phyloP scores from a whole-genome alignment of 2,113 vertebrate species.

The Bos indicus region DNA sequence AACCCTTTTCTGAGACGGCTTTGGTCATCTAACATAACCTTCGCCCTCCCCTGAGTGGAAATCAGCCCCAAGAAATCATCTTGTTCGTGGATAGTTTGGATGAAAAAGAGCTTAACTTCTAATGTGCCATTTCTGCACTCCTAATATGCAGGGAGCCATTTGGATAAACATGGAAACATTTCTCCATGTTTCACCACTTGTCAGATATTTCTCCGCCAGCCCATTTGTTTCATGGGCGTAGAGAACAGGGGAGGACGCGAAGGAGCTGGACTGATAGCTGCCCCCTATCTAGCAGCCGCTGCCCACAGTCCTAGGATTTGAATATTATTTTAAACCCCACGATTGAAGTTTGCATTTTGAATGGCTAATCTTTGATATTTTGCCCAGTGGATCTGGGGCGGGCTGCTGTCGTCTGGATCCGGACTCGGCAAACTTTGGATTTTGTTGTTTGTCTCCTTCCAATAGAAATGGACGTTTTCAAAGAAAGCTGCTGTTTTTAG shows the following conservation, averaged over 20 bases:
- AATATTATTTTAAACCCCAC: slow-evolving; percentile 71
- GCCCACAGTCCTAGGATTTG: slow-evolving; percentile 71
- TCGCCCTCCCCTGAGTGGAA: slow-evolving; percentile 9
- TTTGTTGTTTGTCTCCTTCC: slow-evolving; percentile 75
- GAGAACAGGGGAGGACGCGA: slow-evolving; percentile 67
- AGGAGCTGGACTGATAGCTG: slow-evolving; percentile 67
- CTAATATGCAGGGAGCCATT: slow-evolving; percentile 25
- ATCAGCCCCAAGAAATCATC: slow-evolving; percentile 24
- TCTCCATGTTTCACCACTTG: slow-evolving; percentile 40
- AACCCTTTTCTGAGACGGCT: slow-evolving; percentile 47
- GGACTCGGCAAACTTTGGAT: slow-evolving; percentile 79
- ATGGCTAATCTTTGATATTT: slow-evolving; percentile 79
- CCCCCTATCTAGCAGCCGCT: slow-evolving; percentile 70
- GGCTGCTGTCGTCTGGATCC: slow-evolving; percentile 70
- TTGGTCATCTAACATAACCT: slow-evolving; percentile 44
- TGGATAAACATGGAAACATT: slow-evolving; percentile 54
- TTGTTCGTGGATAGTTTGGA: slow-evolving; percentile 34
- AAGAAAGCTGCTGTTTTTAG: slow-evolving; percentile 76
- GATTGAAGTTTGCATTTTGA: slow-evolving; percentile 77
- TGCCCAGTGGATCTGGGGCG: slow-evolving; percentile 76
- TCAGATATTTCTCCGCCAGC: slow-evolving; percentile 61
- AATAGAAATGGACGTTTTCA: slow-evolving; percentile 76
- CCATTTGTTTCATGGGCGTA: slow-evolving; percentile 35
- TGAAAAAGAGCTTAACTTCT: slow-evolving; percentile 54
- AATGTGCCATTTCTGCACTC: slow-evolving; percentile 61